These are phyloP conservation scores for Marronus borbonicus DNA, from an alignment of 2,888 invertebrate species.

Conservation along the genomic window DNA sequence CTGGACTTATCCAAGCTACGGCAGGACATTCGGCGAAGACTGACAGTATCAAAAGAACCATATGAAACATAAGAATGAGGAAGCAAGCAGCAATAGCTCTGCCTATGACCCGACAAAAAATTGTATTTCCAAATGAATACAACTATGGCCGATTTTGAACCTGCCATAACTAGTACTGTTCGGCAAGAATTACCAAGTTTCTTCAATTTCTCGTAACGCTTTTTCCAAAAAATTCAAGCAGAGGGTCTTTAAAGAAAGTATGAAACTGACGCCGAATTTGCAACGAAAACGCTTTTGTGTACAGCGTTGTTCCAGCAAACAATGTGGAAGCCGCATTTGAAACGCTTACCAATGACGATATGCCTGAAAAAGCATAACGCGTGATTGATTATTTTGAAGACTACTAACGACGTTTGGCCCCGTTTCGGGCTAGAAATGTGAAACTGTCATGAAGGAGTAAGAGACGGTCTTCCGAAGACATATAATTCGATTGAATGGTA, in stretches of 20 bases:
- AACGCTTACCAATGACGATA: neutral
- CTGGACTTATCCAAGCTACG: too few species aligned
- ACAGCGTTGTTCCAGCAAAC: neutral
- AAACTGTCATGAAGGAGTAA: constrained; percentile 42
- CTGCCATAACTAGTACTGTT: constrained; percentile 45
- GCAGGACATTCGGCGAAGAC: too few species aligned
- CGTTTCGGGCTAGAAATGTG: constrained; percentile 40
- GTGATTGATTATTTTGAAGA: constrained; percentile 9
- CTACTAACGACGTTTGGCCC: neutral
- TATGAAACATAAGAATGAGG: too few species aligned
- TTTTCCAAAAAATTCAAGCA: constrained; percentile 51
- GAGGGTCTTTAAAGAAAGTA: constrained; percentile 38
- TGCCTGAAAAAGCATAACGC: too few species aligned
- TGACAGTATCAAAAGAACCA: too few species aligned
- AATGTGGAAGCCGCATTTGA: neutral
- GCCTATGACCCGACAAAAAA: too few species aligned
- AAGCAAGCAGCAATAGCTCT: too few species aligned
- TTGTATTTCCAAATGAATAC: too few species aligned
- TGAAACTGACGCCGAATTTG: too few species aligned
- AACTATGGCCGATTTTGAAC: constrained; percentile 21
- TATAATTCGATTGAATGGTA: constrained; percentile 42
- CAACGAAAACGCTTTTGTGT: neutral
- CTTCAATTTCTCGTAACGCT: constrained; percentile 53
- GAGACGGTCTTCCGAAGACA: neutral
- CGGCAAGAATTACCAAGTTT: constrained; percentile 48